These are phyloP conservation scores for Imbricaverruca yamaguchii DNA, from an alignment of 2,888 invertebrate species.

Conservation along the genomic window DNA sequence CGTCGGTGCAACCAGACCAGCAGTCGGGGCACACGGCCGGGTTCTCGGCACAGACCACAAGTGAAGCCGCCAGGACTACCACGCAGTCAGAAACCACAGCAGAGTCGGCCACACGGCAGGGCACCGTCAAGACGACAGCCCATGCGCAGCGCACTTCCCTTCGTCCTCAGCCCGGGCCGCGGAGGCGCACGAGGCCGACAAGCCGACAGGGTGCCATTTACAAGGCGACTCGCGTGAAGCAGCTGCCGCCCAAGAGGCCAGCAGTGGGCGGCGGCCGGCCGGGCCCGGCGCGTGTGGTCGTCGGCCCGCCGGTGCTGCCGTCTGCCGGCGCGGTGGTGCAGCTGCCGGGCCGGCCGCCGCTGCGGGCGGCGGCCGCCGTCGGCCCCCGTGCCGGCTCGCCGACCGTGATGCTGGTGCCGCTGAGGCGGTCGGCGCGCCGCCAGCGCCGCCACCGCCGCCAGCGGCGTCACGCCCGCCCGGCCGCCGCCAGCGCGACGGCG, in stretches of 20 bases:
- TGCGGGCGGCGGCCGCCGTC: neutral
- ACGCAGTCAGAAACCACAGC: too few species aligned
- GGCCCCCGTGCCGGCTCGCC: neutral
- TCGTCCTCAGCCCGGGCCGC: neutral
- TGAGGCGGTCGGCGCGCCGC: neutral
- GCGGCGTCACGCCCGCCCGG: neutral
- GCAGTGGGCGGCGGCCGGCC: too few species aligned
- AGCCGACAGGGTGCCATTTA: neutral
- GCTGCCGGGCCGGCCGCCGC: neutral
- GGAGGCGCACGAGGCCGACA: neutral
- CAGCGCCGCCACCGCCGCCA: neutral
- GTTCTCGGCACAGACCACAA: too few species aligned
- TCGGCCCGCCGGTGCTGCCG: neutral
- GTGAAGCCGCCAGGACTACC: too few species aligned
- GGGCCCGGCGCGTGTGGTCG: too few species aligned
- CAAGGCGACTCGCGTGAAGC: too few species aligned
- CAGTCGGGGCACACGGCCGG: neutral
- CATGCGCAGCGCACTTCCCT: neutral
- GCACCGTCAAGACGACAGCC: too few species aligned
- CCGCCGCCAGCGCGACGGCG: neutral
- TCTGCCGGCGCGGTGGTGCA: neutral
- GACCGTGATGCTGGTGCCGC: neutral
- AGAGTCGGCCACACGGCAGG: too few species aligned
- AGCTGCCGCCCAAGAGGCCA: too few species aligned
- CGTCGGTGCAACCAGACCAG: neutral